Conservation (phyloP, 2,113 vertebrate species). For the Motacilla tschutschensis region DNA sequence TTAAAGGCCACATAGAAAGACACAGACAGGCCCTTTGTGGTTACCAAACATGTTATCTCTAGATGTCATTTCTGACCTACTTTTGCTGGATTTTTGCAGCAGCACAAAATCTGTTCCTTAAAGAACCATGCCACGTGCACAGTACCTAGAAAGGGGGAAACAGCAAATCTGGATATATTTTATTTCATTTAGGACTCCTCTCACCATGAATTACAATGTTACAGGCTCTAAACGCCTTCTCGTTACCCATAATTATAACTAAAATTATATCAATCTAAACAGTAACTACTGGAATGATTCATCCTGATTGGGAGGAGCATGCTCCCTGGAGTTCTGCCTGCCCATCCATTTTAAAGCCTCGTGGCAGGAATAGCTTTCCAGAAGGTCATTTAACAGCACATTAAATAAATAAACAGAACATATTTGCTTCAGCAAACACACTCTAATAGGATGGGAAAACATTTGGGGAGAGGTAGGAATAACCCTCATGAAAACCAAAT, state of each 20-base stretch:
- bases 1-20: slow-evolving; percentile 29
- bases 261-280: slow-evolving; percentile 70
- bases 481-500: neutral
- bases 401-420: slow-evolving; percentile 56
- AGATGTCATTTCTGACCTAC: slow-evolving; percentile 50
- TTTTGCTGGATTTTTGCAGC: slow-evolving; percentile 31
- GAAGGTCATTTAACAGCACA: slow-evolving; percentile 62
- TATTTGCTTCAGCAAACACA: slow-evolving; percentile 31
- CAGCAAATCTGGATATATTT: neutral
- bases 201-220: slow-evolving; percentile 60
- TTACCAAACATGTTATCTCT: slow-evolving; percentile 1
- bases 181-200: slow-evolving; percentile 49
- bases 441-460: neutral
- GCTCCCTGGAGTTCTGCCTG: slow-evolving; percentile 31
- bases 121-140: neutral
- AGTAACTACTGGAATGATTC: slow-evolving; percentile 60
- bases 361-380: slow-evolving; percentile 24
- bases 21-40: neutral
- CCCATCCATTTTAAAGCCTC: slow-evolving; percentile 44
- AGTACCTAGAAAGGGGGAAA: slow-evolving; percentile 24
- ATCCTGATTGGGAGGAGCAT: slow-evolving; percentile 41
- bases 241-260: slow-evolving; percentile 74
- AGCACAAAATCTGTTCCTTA: slow-evolving; percentile 48
- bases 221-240: slow-evolving; percentile 60
- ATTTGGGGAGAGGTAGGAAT: slow-evolving; percentile 4